A percentile compares a stretch with the other conserved stretches of the same genome.
Evolutionary conservation across 64 coral and sea anemone species (phyloP).

Genomic region (Platygyra sinensis): DNA sequence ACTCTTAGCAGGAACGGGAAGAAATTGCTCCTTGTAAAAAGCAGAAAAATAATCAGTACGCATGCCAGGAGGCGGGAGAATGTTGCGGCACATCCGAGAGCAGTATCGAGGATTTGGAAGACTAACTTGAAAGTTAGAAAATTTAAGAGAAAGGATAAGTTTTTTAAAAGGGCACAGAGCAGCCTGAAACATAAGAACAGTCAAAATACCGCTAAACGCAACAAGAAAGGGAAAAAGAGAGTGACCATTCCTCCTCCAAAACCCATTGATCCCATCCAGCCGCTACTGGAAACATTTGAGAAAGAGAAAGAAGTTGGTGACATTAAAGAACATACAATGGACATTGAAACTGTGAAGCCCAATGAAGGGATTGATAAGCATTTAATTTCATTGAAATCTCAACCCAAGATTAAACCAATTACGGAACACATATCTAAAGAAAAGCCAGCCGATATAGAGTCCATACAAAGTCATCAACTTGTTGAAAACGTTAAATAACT

Average conservation of each 20-base stretch:
- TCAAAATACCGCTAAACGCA: neutral
- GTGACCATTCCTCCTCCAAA: conserved; percentile 43
- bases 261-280: conserved; percentile 33
- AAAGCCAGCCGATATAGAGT: neutral
- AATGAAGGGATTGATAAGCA: conserved; percentile 74
- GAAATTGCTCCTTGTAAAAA: neutral
- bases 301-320: conserved; percentile 50
- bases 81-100: neutral
- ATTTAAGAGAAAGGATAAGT: neutral
- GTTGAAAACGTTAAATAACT: neutral
- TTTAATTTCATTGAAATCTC: conserved; percentile 28
- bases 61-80: neutral
- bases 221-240: neutral
- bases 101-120: neutral
- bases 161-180: neutral
- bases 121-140: neutral
- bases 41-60: neutral
- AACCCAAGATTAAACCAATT: conserved; percentile 57
- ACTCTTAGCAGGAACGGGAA: neutral
- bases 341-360: conserved; percentile 51
- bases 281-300: conserved; percentile 29
- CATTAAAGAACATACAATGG: conserved; percentile 50
- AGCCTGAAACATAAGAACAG: neutral
- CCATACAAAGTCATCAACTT: conserved; percentile 30
- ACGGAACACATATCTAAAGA: conserved; percentile 36